Evolutionary conservation across 1,140 invertebrate species (phyloP).

Genomic region (Zaprionus nigranus): DNA sequence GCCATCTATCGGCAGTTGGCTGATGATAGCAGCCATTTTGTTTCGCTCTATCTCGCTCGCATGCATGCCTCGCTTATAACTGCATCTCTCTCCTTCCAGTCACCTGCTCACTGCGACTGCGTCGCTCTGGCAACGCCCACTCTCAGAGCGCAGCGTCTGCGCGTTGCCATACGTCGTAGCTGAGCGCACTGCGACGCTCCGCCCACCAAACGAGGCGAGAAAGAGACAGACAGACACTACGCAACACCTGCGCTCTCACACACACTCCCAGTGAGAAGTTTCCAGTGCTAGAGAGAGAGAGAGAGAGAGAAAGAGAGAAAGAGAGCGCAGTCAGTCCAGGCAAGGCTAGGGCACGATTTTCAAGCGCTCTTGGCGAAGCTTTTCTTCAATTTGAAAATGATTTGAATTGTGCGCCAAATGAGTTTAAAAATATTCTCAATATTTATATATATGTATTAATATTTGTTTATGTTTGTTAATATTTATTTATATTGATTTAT

Average conservation of each 20-base stretch:
- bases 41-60: constrained; percentile 64
- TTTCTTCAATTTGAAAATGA: constrained; percentile 29
- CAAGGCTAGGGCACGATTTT: neutral
- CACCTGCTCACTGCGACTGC: constrained; percentile 64
- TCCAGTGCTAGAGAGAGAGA: neutral
- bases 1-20: constrained; percentile 71
- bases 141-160: constrained; percentile 70
- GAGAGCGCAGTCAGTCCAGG: constrained; percentile 20
- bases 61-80: constrained; percentile 13
- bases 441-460: constrained; percentile 14
- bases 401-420: constrained; percentile 37
- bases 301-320: constrained; percentile 15
- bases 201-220: constrained; percentile 44
- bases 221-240: constrained; percentile 37
- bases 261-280: constrained; percentile 6
- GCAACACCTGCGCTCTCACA: constrained; percentile 7
- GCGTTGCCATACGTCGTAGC: constrained; percentile 51
- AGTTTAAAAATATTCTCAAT: too few relatives aligned
- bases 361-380: constrained; percentile 37
- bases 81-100: constrained; percentile 65
- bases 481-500: too few relatives aligned
- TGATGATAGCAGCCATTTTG: constrained; percentile 84
- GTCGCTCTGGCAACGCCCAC: constrained; percentile 72
- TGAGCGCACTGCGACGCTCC: constrained; percentile 54
- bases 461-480: too few relatives aligned